Conservation (phyloP, 2,888 invertebrate genomes). For the Listrodromus nycthemerus region DNA sequence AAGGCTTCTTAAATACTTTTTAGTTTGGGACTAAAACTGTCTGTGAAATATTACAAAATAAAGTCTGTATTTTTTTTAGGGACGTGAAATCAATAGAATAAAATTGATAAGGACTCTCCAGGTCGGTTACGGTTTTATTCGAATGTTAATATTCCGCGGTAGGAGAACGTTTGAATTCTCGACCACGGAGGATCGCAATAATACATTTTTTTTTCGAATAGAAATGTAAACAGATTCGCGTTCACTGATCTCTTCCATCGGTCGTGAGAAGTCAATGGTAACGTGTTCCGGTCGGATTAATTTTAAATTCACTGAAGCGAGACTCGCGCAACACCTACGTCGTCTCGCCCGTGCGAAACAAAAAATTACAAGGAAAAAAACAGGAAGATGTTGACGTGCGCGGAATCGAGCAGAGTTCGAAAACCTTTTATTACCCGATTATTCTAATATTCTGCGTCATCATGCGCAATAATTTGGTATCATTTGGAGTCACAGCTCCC, state of each 20-base stretch:
- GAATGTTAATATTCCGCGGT: constrained; percentile 14
- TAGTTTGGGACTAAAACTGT: not conserved
- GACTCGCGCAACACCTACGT: not conserved
- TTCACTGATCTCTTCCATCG: constrained; percentile 1
- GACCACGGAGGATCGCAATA: not conserved
- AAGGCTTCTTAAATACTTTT: not conserved
- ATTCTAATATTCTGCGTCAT: not conserved
- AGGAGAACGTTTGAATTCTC: not conserved
- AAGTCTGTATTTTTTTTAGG: too few species aligned
- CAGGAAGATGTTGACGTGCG: constrained; percentile 19
- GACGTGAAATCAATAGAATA: not conserved
- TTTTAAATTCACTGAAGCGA: constrained; percentile 30
- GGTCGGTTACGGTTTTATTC: not conserved
- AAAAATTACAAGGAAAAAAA: constrained; percentile 26
- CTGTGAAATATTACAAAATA: not conserved
- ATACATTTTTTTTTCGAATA: not conserved
- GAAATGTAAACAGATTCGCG: constrained; percentile 35
- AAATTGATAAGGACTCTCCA: not conserved
- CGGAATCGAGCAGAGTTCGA: constrained; percentile 37
- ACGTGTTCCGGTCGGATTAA: constrained; percentile 41
- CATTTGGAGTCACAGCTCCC: not conserved
- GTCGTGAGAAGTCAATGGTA: constrained; percentile 12
- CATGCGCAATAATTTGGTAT: not conserved
- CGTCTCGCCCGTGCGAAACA: not conserved
- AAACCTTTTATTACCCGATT: constrained; percentile 24